Conservation (phyloP, 1,140 invertebrate species). For the Chironomus striatipennis region DNA sequence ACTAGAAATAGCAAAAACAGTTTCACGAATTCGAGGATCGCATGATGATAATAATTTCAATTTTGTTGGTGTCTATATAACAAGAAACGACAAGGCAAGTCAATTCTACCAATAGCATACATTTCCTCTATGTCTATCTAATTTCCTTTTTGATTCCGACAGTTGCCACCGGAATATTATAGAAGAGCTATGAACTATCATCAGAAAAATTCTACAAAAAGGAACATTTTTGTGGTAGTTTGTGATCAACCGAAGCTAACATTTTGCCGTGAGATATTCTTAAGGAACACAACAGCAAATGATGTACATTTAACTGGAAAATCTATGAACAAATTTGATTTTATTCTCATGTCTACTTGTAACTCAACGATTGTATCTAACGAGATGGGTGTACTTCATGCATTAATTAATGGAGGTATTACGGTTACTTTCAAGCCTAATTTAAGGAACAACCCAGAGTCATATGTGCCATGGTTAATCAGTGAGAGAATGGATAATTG, state of each 20-base stretch:
- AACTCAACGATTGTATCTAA: neutral
- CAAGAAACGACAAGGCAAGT: neutral
- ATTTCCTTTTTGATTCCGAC: neutral
- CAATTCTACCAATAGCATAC: neutral
- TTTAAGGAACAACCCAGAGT: neutral
- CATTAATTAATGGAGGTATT: neutral
- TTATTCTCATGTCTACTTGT: neutral
- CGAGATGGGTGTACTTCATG: neutral
- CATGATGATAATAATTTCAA: neutral
- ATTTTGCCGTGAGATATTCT: neutral
- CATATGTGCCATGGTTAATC: neutral
- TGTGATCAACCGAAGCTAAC: neutral
- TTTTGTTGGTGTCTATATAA: slow-evolving; percentile 3
- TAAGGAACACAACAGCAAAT: neutral
- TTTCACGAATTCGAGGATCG: neutral
- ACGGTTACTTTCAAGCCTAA: neutral
- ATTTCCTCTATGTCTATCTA: neutral
- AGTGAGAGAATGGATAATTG: slow-evolving; percentile 11
- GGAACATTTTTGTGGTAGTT: neutral
- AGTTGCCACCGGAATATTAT: neutral
- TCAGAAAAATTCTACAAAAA: neutral
- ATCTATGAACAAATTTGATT: neutral
- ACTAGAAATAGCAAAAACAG: neutral
- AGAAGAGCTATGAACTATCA: neutral
- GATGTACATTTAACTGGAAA: neutral